Evolutionary conservation across 2,797 vertebrate genomes (phyloP).

Genomic region (Galaxias olidus): DNA sequence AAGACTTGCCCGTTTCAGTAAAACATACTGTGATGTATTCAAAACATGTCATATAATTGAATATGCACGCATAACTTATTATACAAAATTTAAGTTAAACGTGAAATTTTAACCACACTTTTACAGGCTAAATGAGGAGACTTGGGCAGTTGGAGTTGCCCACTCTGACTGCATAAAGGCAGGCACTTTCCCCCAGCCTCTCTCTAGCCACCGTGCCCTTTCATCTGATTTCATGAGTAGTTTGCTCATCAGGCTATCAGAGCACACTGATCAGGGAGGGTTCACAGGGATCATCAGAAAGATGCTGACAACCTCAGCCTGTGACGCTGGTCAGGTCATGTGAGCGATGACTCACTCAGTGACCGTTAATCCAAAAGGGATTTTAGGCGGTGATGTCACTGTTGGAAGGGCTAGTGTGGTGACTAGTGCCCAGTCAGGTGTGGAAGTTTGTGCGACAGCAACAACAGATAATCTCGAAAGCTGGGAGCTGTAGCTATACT

Average conservation of each 20-base stretch:
- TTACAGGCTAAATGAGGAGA: no score
- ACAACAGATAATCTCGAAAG: no score
- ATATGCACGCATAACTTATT: no score
- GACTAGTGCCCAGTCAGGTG: neutral
- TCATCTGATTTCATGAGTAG: conserved; percentile 57
- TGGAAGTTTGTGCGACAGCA: conserved; percentile 1
- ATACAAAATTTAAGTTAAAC: no score
- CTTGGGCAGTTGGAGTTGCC: no score
- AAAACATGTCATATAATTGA: no score
- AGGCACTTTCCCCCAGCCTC: no score
- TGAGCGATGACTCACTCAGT: conserved; percentile 33
- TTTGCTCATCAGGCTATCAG: conserved; percentile 14
- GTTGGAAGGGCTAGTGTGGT: conserved; percentile 16
- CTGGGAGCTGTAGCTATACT: no score
- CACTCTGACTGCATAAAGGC: no score
- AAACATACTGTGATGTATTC: neutral
- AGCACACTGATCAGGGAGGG: neutral
- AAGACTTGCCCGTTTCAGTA: no score
- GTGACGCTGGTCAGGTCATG: conserved; percentile 37
- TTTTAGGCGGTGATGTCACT: conserved; percentile 33
- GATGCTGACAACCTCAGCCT: conserved; percentile 38
- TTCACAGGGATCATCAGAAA: conserved; percentile 38
- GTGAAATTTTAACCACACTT: no score
- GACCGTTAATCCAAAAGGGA: conserved; percentile 39
- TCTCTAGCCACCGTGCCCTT: conserved; percentile 33